Evolutionary conservation across 2,797 vertebrate species (phyloP).

Genomic region (Spondyliosoma cantharus): DNA sequence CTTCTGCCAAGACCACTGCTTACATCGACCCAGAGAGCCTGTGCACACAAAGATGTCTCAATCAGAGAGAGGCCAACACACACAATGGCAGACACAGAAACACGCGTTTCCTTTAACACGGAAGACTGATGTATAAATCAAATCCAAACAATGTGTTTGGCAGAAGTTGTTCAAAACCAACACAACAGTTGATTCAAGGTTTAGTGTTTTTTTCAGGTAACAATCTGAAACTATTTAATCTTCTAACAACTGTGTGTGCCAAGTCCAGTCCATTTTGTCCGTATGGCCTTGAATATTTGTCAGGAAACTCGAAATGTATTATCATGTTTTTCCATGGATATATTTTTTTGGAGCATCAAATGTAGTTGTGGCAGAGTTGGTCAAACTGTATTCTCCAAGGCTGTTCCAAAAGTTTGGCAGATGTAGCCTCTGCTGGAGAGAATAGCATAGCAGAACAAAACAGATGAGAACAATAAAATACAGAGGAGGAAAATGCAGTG

Average conservation of each 20-base stretch:
- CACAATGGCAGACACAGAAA: slow-evolving; percentile 14
- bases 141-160: slow-evolving; percentile 26
- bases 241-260: slow-evolving; percentile 1
- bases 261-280: slow-evolving; percentile 34
- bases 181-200: slow-evolving; percentile 36
- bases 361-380: slow-evolving; percentile 47
- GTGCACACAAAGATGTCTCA: slow-evolving; percentile 69
- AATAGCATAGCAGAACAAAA: slow-evolving; percentile 56
- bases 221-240: slow-evolving; percentile 20
- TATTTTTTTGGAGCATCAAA: slow-evolving; percentile 62
- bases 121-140: slow-evolving; percentile 10
- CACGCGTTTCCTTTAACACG: slow-evolving; percentile 1
- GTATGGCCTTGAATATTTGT: slow-evolving; percentile 51
- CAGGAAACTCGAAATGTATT: slow-evolving; percentile 42
- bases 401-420: slow-evolving; percentile 65
- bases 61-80: slow-evolving; percentile 57
- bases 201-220: slow-evolving; percentile 41
- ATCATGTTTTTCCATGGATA: slow-evolving; percentile 53
- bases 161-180: slow-evolving; percentile 29
- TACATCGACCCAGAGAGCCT: slow-evolving; percentile 65
- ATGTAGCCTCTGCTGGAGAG: slow-evolving; percentile 52
- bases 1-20: slow-evolving; percentile 72
- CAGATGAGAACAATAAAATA: slow-evolving; percentile 72
- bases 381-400: slow-evolving; percentile 57
- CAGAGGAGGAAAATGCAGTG: slow-evolving; percentile 47